Evolutionary conservation across 2,113 vertebrate species (phyloP), one percentile per base, ranked within the genome.

Genomic region (Odontesthes bonariensis): DNA sequence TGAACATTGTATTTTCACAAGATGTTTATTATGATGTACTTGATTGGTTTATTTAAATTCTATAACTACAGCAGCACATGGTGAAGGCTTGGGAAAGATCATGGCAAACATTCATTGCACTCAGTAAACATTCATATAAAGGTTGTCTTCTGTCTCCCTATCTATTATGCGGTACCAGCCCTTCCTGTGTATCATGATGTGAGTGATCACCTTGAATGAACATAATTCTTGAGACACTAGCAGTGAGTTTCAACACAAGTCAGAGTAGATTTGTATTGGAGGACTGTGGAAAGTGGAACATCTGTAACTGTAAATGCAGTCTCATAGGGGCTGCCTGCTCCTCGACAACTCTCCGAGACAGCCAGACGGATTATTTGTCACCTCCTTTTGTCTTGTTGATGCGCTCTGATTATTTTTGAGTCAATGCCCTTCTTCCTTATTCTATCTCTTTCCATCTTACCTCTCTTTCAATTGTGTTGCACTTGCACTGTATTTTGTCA

Each of bases 401-500:
- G 65, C 40, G 20, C 57, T 44, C 69, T 67, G 44, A 77, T 86
- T 77, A 63, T 82, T 79, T 76, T 66, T 67, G 11, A 70, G 79
- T 54, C 14, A 0, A 47, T 6, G 27, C 63, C 33, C 32, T 53
- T 31, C 31, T 69, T 38, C 5, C 13, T 54, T n/a, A 52, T 46
- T 5, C 59, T 17, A 20, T 49, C 53, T 49, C 55, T 61, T 49
- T 67, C 44, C 1, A 19, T 69, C 63, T 71, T 42, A 40, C 22
- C 7, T 63, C 58, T 65, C 42, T 44, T 31, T 40, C 79, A 64
- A 79, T 42, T 55, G 42, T n/a, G 57, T 88, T 19, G 10, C 27
- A 20, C 10, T 68, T 60, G 47, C 60, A 19, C 80, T 73, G 75
- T 64, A 54, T 75, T 75, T 77, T 85, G 79, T 80, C 81, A 59